These are phyloP conservation scores for Heptranchias perlo DNA, from an alignment of 2,113 vertebrate genomes.

Conservation along the genomic window DNA sequence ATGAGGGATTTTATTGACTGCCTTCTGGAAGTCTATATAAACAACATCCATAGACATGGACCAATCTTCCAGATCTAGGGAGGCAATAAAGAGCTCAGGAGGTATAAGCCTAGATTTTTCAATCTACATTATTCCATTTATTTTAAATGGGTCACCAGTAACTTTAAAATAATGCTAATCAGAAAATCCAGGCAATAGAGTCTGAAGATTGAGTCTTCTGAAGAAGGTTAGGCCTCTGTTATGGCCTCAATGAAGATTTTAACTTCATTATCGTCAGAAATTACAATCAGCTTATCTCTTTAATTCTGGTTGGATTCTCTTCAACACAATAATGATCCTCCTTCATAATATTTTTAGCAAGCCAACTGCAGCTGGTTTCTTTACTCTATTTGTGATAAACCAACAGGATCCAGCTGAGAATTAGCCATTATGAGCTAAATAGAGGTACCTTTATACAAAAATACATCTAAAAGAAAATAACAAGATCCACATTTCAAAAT, in stretches of 20 bases:
- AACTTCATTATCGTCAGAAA: neutral
- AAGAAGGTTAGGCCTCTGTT: neutral
- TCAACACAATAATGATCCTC: neutral
- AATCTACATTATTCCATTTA: neutral
- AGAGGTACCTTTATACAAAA: conserved; percentile 3
- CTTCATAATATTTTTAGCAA: neutral
- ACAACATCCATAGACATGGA: too few species aligned
- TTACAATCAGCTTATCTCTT: neutral
- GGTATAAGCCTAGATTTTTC: neutral
- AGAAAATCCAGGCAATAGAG: neutral
- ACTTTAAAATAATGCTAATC: neutral
- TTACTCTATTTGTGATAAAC: neutral
- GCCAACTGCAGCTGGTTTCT: conserved; percentile 6
- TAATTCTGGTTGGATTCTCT: neutral
- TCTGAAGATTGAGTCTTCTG: neutral
- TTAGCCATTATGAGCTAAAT: neutral
- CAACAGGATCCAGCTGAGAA: neutral
- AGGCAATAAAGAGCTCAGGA: neutral
- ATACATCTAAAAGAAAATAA: neutral
- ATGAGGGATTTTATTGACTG: too few species aligned
- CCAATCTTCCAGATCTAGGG: neutral
- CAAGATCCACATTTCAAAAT: conserved; percentile 2
- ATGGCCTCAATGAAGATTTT: neutral
- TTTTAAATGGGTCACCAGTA: neutral
- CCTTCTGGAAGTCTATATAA: too few species aligned